A percentile compares a stretch with the other conserved stretches of the same genome.
phyloP scores from a whole-genome alignment of 2,888 invertebrate genomes.

The Didymodactylos carnosus region DNA sequence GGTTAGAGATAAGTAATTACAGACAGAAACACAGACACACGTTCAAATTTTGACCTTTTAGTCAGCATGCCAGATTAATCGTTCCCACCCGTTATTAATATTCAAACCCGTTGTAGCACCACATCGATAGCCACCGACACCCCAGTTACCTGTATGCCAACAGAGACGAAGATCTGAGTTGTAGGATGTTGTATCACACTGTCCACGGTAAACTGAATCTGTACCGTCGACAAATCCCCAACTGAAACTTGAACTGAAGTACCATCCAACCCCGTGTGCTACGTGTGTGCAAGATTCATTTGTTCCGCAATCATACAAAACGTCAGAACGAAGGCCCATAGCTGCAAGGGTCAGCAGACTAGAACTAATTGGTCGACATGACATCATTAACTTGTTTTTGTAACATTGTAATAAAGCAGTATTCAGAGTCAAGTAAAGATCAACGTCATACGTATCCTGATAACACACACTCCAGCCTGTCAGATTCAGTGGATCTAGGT shows the following conservation, averaged over 20 bases:
- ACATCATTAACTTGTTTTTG: not conserved
- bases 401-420: no score
- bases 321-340: not conserved
- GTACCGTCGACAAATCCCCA: not conserved
- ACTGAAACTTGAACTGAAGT: not conserved
- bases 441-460: no score
- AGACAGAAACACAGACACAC: no score
- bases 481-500: no score
- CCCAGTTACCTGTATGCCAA: not conserved
- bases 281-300: not conserved
- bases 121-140: not conserved
- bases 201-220: not conserved
- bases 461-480: no score
- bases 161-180: not conserved
- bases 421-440: no score
- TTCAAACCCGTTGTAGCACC: not conserved
- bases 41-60: no score
- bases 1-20: no score
- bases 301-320: not conserved
- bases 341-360: not conserved
- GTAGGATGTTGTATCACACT: not conserved
- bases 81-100: not conserved
- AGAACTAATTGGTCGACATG: not conserved
- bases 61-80: not conserved
- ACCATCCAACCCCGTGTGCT: not conserved